Evolutionary conservation across 2,888 invertebrate species (phyloP), one percentile per base, ranked within the genome.

Genomic region (Oscheius sp.): DNA sequence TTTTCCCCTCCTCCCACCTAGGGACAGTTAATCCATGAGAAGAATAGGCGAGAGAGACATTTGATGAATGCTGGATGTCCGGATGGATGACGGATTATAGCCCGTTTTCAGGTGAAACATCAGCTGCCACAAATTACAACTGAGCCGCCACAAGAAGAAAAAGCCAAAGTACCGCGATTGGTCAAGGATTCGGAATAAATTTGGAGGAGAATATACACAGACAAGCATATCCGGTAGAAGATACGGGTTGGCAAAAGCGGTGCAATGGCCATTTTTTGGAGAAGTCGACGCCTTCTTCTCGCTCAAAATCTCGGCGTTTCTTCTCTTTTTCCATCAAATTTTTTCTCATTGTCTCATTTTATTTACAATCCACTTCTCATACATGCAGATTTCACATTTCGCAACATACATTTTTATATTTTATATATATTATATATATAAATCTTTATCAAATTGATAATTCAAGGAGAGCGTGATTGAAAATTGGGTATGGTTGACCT

Each of bases 121-220:
- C 79, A 79, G 76, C 78, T 82, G 55, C 81, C 83, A 56, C 80
- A 80, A 74, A 82, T 82, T 72, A 81, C 68, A 18, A 43, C 41
- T 6, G 79, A 79, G 72, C 77, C 80, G 55, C 76, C 83, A 59
- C 72, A 56, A 69, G 81, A 81, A 27, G 79, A 81, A 25, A 78
- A 79, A 43, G 79, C 80, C 13, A 81, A 76, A 52, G 80, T 83
- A 2, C 83, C 83, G 21, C 83, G 79, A 64, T 73, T 83, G 23
- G 81, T 81, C 61, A 83, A 81, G 53, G 82, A 82, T 59, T 81
- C 81, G 6, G 66, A 66, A 21, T 66, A 23, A 35, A 35, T 35
- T 35, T 35, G 35, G 35, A 35, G 35, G 35, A 35, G 35, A 3
- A 35, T 35, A 35, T 35, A 35, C 9, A 35, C 35, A 35, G 25